phyloP scores from a whole-genome alignment of 2,797 vertebrate genomes.

The Iguana delicatissima region DNA sequence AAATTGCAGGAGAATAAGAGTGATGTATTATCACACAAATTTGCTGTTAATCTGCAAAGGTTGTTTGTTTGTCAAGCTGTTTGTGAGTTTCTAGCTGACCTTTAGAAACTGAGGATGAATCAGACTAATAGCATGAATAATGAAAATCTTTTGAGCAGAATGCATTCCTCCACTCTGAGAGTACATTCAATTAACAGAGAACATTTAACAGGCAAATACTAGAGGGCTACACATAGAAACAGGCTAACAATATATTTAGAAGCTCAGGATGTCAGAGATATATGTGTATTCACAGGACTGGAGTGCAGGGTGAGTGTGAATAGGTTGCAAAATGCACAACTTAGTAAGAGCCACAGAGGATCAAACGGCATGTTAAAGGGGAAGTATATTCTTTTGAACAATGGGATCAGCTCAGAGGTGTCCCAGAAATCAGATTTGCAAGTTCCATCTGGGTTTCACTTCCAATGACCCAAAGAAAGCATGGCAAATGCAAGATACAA shows the following conservation, averaged over 20 bases:
- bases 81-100: conserved; percentile 67
- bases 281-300: background rate
- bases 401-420: too few relatives aligned
- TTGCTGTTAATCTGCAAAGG: conserved; percentile 67
- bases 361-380: too few relatives aligned
- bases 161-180: conserved; percentile 58
- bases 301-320: background rate
- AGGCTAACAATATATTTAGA: conserved; percentile 37
- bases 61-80: conserved; percentile 71
- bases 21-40: conserved; percentile 53
- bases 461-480: too few relatives aligned
- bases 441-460: too few relatives aligned
- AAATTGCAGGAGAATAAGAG: conserved; percentile 46
- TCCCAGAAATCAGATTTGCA: too few relatives aligned
- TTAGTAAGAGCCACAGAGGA: background rate
- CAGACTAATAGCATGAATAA: conserved; percentile 63
- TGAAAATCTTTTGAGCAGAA: conserved; percentile 57
- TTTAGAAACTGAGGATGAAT: conserved; percentile 74
- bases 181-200: conserved; percentile 50
- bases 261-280: background rate
- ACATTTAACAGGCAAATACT: conserved; percentile 60
- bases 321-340: background rate
- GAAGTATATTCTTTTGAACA: too few relatives aligned
- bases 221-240: conserved; percentile 49
- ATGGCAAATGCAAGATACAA: too few relatives aligned